Conservation (phyloP, 2,797 vertebrate genomes). For the Sandelia bainsii region DNA sequence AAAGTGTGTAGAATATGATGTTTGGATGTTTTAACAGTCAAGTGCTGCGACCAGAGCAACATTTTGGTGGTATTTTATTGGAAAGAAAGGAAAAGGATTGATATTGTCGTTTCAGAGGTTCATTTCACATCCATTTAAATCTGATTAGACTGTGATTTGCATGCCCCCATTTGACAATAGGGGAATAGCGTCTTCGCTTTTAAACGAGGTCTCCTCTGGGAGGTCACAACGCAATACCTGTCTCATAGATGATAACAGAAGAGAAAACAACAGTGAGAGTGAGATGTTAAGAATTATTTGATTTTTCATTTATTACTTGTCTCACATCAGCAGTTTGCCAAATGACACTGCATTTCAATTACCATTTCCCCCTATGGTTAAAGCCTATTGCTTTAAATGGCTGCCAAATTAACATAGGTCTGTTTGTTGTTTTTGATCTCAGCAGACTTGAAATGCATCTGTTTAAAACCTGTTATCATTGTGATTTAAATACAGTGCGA, state of each 20-base stretch:
- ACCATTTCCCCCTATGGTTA: conserved; percentile 32
- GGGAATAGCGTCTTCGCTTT: conserved; percentile 29
- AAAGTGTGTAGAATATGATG: background rate
- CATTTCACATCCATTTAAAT: conserved; percentile 54
- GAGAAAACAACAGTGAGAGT: conserved; percentile 44
- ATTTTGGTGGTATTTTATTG: conserved; percentile 25
- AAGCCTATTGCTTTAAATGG: conserved; percentile 43
- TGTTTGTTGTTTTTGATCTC: conserved; percentile 40
- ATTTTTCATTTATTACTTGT: conserved; percentile 49
- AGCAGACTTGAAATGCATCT: conserved; percentile 16
- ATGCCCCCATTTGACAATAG: conserved; percentile 23
- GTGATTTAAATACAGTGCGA: conserved; percentile 6
- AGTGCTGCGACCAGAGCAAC: conserved; percentile 12
- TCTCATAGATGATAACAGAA: conserved; percentile 41
- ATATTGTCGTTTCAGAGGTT: conserved; percentile 32
- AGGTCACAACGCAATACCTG: conserved; percentile 43
- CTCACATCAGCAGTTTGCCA: conserved; percentile 64
- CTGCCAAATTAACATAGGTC: conserved; percentile 40
- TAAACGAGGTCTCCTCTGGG: conserved; percentile 48
- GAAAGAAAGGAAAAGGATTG: conserved; percentile 25
- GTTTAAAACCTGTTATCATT: conserved; percentile 40
- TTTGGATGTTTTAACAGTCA: conserved; percentile 25
- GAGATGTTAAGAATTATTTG: conserved; percentile 51
- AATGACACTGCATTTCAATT: conserved; percentile 58
- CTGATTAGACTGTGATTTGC: conserved; percentile 52